These are phyloP conservation scores for Tiliqua scincoides DNA, from an alignment of 2,113 vertebrate genomes.

Conservation along the genomic window DNA sequence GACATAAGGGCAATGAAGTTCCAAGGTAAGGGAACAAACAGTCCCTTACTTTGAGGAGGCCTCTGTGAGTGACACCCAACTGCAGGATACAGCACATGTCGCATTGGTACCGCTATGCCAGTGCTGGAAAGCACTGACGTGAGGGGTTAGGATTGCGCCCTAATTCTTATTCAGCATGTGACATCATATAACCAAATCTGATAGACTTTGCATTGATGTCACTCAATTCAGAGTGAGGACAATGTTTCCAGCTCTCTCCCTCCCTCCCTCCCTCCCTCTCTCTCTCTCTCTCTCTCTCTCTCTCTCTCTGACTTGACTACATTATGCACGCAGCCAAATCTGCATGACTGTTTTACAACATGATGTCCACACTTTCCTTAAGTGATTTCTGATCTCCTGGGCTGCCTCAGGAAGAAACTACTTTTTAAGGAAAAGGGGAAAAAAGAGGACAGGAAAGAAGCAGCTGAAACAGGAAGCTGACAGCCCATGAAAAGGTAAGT, in stretches of 20 bases:
- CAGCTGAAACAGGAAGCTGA: neutral
- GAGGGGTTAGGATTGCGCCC: too few species aligned
- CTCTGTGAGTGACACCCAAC: too few species aligned
- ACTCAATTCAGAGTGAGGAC: neutral
- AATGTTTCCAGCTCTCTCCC: too few species aligned
- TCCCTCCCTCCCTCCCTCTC: too few species aligned
- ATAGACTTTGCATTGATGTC: neutral
- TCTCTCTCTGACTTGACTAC: neutral
- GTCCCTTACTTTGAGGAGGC: too few species aligned
- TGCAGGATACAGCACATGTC: too few species aligned
- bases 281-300: neutral
- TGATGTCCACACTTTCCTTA: neutral
- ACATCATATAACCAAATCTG: neutral
- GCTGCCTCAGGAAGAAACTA: neutral
- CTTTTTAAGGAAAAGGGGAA: too few species aligned
- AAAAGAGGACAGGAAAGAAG: neutral
- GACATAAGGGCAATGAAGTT: too few species aligned
- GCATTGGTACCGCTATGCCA: too few species aligned
- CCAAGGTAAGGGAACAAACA: too few species aligned
- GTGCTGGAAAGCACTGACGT: too few species aligned
- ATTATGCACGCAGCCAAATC: neutral
- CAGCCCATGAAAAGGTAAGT: neutral
- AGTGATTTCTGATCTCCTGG: neutral
- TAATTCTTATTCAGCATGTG: neutral
- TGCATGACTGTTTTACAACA: neutral